These are phyloP conservation scores for Anodontia alba DNA, from an alignment of 2,888 invertebrate species.

Conservation along the genomic window DNA sequence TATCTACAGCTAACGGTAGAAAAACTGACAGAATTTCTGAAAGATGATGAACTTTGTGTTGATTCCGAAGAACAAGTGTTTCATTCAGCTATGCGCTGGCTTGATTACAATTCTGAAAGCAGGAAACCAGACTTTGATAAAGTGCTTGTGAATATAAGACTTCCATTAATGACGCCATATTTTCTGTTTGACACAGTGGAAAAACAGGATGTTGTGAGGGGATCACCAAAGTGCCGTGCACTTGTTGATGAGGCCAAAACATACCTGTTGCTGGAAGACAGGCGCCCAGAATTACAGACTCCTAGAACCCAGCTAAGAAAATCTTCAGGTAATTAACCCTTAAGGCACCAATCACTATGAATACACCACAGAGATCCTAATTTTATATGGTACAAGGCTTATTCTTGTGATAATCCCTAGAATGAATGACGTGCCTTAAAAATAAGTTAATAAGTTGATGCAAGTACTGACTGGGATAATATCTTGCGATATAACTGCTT, in stretches of 20 bases:
- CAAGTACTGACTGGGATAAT: too few relatives aligned
- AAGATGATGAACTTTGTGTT: slow-evolving; percentile 95
- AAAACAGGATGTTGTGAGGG: slow-evolving; percentile 81
- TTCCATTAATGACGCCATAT: slow-evolving; percentile 86
- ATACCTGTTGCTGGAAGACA: slow-evolving; percentile 85
- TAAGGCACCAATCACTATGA: too few relatives aligned
- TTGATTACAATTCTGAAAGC: slow-evolving; percentile 91
- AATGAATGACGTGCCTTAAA: too few relatives aligned
- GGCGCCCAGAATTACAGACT: slow-evolving; percentile 84
- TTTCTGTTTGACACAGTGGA: slow-evolving; percentile 86
- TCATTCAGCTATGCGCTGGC: slow-evolving; percentile 94
- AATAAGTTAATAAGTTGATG: too few relatives aligned
- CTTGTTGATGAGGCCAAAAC: slow-evolving; percentile 86
- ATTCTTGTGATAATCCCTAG: too few relatives aligned
- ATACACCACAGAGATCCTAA: too few relatives aligned
- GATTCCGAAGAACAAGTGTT: slow-evolving; percentile 94
- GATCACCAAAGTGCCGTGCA: slow-evolving; percentile 83
- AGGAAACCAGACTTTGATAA: slow-evolving; percentile 85
- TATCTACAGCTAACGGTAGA: slow-evolving; percentile 93
- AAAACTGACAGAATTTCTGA: slow-evolving; percentile 92
- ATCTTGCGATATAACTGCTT: too few relatives aligned
- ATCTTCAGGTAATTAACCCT: slow-evolving; percentile 76
- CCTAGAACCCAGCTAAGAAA: slow-evolving; percentile 84
- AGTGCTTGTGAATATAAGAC: slow-evolving; percentile 85
- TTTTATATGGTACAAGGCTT: too few relatives aligned